phyloP scores from a whole-genome alignment of 2,797 vertebrate species.

The Molossus molossus region DNA sequence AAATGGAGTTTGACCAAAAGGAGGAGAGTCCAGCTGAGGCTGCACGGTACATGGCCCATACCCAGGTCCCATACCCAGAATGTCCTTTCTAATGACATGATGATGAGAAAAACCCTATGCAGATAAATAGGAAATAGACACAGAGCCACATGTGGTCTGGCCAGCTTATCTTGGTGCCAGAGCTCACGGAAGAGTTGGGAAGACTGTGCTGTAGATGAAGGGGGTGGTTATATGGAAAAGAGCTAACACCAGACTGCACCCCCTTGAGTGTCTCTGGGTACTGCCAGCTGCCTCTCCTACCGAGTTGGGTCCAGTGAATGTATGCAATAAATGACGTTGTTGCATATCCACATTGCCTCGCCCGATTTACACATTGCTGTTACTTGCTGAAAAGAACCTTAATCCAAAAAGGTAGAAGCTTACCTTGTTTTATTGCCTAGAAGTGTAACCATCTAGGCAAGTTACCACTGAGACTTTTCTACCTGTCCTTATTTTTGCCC shows the following conservation, averaged over 20 bases:
- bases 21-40: not conserved
- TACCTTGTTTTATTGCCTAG: not conserved
- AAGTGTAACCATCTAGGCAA: not conserved
- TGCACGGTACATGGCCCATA: too few species aligned
- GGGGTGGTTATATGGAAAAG: accelerated
- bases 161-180: not conserved
- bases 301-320: not conserved
- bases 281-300: not conserved
- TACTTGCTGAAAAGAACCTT: not conserved
- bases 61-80: not conserved
- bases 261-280: not conserved
- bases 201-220: not conserved
- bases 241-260: accelerated
- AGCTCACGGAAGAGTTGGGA: not conserved
- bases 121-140: not conserved
- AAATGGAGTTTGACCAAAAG: conserved; percentile 8
- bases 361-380: conserved; percentile 29
- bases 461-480: not conserved
- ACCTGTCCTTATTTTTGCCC: not conserved
- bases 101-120: not conserved
- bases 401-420: conserved; percentile 16
- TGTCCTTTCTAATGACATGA: not conserved
- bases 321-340: not conserved
- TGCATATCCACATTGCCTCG: not conserved
- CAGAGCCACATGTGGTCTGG: not conserved